Percentiles rank a stretch among this genome's conserved stretches.
These are phyloP conservation scores for Phylloscopus whistleri DNA, from an alignment of 2,113 vertebrate genomes.

Conservation along the genomic window DNA sequence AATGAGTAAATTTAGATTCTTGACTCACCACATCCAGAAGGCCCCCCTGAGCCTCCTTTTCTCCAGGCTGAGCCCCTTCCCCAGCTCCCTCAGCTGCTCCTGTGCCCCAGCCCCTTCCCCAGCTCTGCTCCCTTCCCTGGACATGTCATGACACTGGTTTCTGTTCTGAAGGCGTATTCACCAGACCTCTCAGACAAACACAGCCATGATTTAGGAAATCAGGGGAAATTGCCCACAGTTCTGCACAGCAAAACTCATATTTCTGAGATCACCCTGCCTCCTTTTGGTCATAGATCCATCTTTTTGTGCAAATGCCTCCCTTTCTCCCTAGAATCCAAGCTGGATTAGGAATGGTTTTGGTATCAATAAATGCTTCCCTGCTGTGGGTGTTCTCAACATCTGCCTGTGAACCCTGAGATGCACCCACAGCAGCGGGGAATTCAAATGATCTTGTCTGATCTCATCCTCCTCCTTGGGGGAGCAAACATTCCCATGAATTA, in stretches of 20 bases:
- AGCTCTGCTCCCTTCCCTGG: background rate
- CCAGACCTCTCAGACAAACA: background rate
- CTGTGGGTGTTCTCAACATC: background rate
- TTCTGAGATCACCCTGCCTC: background rate
- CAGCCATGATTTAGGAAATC: background rate
- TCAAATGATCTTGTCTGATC: background rate
- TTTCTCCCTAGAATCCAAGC: background rate
- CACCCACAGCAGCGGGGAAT: background rate
- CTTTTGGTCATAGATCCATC: background rate
- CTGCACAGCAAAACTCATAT: fast-evolving
- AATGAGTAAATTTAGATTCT: background rate
- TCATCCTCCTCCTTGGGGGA: background rate
- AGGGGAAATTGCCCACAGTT: background rate
- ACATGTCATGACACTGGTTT: background rate
- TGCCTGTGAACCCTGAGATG: fast-evolving
- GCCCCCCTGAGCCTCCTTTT: background rate
- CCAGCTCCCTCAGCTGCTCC: background rate
- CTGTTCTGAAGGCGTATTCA: background rate
- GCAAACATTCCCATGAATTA: slow-evolving; percentile 5
- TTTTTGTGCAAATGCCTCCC: background rate
- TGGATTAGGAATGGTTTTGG: background rate
- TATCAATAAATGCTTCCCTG: background rate
- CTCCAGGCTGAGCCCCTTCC: background rate
- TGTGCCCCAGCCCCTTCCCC: background rate
- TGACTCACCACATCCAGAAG: background rate